These are phyloP conservation scores for Drosophila nr. perissopoda DNA, from an alignment of 2,888 invertebrate species.

Conservation along the genomic window DNA sequence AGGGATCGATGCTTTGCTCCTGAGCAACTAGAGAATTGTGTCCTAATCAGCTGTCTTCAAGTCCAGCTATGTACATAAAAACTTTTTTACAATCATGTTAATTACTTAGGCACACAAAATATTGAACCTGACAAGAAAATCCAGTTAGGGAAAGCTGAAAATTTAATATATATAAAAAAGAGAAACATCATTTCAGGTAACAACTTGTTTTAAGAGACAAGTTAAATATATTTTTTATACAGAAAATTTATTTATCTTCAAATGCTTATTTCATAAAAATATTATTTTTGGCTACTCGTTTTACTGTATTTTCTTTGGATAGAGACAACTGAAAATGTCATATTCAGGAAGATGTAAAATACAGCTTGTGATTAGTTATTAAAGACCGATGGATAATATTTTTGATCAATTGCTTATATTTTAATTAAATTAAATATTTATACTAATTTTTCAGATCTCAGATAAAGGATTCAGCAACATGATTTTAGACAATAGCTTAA, in stretches of 20 bases:
- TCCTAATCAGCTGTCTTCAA: conserved; percentile 30
- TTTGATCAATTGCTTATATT: neutral
- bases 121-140: neutral
- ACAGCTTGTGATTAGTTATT: too few relatives aligned
- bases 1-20: conserved; percentile 21
- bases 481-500: neutral
- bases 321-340: neutral
- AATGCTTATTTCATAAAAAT: neutral
- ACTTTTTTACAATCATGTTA: conserved; percentile 12
- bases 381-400: too few relatives aligned
- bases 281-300: rapidly evolving
- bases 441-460: neutral
- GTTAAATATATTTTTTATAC: neutral
- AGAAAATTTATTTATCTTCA: neutral
- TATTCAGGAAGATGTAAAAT: neutral
- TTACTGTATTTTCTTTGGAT: neutral
- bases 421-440: neutral
- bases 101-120: conserved; percentile 3
- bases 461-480: neutral
- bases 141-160: neutral
- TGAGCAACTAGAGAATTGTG: conserved; percentile 8
- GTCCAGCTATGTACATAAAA: conserved; percentile 17
- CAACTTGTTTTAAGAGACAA: neutral
- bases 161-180: neutral
- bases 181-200: neutral